Base-by-base conservation (phyloP, 2,113 vertebrate genomes). In the Recurvirostra avosetta region DNA sequence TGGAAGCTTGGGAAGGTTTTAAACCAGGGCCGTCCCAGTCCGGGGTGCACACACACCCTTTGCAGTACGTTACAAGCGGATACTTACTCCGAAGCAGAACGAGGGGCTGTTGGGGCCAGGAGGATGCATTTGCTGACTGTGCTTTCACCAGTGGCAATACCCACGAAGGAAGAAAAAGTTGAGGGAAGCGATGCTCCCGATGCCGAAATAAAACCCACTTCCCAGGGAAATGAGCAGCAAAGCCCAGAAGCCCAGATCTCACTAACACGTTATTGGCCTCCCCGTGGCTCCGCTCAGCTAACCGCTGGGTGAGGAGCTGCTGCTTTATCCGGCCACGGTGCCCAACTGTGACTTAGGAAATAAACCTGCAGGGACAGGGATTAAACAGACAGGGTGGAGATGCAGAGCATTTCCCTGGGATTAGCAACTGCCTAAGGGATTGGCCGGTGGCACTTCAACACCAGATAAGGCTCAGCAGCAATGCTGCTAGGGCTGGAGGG, bases 81-180 rank as follows among this genome's bases (percentile, higher is more conserved):
- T 67, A 11, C 29, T 47, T 32, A 30, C 9, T 21, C 43, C 1
- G 5, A 40, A 82, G 50, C 34, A 84, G 40, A 81, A 29, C 1
- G 0, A 2, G 61, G 36, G 21, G 14, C 32, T 55, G 15, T 9
- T 29, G 15, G 29, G 36, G 11, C 38, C 21, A 55, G 52, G 16
- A 55, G 15, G 14, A 15, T 34, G 47, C 26, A 29, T 78, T 74
- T 75, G 30, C 43, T 3, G 3, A 3, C 55, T 30, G 38, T 9
- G 6, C 34, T 81, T 84, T 72, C 1, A 2, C 30, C 47, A 49
- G n/a, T 1, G 12, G 38, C 49, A 66, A 27, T 26, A 40, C 5
- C 34, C 10, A 1, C 0, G 0, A 25, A 75, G 62, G 32, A 73
- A 56, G 41, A 72, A 84, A 84, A 81, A 1, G 9, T 1, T 63